Evolutionary conservation across 2,797 vertebrate genomes (phyloP).

Genomic region (Pitangus sulphuratus): DNA sequence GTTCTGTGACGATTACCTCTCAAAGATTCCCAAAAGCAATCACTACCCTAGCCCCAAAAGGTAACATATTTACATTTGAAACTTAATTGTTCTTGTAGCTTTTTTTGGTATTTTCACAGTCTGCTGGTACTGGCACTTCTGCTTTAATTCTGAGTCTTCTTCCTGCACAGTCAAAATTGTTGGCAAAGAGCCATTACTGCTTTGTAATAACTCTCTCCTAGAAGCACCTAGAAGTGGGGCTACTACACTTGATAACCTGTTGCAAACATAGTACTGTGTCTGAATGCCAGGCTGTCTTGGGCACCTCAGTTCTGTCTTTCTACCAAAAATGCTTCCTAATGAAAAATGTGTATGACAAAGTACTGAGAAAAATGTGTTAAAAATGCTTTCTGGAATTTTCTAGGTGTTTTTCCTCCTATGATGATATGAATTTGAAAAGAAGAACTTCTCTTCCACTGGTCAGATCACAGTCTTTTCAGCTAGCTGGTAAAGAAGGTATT

Average conservation of each 20-base stretch:
- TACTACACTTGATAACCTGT: not conserved
- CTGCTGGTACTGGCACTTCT: not conserved
- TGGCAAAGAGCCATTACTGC: not conserved
- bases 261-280: not conserved
- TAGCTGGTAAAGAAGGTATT: slow-evolving; percentile 91
- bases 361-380: not conserved
- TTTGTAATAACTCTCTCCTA: not conserved
- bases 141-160: not conserved
- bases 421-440: slow-evolving; percentile 95
- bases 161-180: not conserved
- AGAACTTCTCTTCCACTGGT: slow-evolving; percentile 92
- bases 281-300: not conserved
- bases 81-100: not conserved
- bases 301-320: not conserved
- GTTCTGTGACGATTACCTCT: slow-evolving; percentile 74
- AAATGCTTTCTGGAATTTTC: not conserved
- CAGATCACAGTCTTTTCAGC: slow-evolving; percentile 94
- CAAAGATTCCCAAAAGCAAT: slow-evolving; percentile 89
- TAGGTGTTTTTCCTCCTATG: slow-evolving; percentile 97
- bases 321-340: not conserved
- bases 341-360: not conserved
- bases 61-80: slow-evolving; percentile 64
- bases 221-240: not conserved
- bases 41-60: slow-evolving; percentile 97
- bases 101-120: not conserved